Conservation (phyloP, 2,113 vertebrate genomes). For the Campylomormyrus numenius region DNA sequence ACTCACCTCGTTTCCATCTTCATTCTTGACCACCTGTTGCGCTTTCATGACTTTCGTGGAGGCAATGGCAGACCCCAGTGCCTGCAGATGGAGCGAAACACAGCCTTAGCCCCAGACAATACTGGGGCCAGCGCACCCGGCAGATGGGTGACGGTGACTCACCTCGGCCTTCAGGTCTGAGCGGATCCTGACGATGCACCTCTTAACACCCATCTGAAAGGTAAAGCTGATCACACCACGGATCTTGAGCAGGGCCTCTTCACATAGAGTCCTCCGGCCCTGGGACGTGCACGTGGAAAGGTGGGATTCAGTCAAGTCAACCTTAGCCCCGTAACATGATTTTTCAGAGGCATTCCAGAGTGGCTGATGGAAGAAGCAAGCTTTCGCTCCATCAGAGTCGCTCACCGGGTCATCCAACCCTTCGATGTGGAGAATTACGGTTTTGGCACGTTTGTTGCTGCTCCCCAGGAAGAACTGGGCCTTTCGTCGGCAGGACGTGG, state of each 20-base stretch:
- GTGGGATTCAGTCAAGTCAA: not conserved
- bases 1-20: constrained; percentile 81
- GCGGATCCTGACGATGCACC: constrained; percentile 82
- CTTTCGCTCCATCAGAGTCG: not conserved
- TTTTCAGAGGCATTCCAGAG: not conserved
- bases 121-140: not conserved
- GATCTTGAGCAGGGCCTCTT: constrained; percentile 87
- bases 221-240: constrained; percentile 94
- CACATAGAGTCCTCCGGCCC: constrained; percentile 78
- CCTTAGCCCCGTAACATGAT: not conserved
- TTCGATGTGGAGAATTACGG: constrained; percentile 81
- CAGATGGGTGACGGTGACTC: constrained; percentile 12
- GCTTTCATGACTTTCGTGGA: constrained; percentile 88
- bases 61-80: constrained; percentile 79
- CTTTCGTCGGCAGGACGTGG: constrained; percentile 69
- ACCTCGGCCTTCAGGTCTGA: constrained; percentile 91
- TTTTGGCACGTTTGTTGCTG: constrained; percentile 88
- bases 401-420: constrained; percentile 87
- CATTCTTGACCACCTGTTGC: constrained; percentile 84
- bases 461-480: constrained; percentile 87
- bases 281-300: constrained; percentile 35
- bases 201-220: constrained; percentile 87
- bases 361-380: not conserved
- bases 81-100: constrained; percentile 48
- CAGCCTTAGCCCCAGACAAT: not conserved